Evolutionary conservation across 2,113 vertebrate species (phyloP).

Genomic region (Halcyon senegalensis): DNA sequence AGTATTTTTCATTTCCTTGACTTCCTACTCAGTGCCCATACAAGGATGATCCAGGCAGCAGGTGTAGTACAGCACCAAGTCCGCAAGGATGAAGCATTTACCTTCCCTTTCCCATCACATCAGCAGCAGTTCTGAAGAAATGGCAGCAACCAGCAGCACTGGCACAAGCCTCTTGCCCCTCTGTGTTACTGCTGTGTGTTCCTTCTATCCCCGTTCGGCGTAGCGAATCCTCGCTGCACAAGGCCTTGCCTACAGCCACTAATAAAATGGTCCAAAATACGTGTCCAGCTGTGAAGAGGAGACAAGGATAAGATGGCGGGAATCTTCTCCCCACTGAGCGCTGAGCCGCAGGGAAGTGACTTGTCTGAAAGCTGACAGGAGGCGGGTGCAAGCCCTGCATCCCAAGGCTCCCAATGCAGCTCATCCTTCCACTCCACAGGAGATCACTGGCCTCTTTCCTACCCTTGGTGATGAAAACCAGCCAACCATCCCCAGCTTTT

Average conservation of each 20-base stretch:
- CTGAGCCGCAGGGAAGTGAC: neutral
- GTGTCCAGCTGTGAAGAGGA: neutral
- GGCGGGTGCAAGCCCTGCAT: neutral
- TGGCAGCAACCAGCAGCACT: neutral
- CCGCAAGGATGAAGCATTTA: neutral
- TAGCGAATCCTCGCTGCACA: accelerated
- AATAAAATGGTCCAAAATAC: neutral
- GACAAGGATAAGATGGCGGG: neutral
- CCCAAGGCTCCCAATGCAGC: accelerated
- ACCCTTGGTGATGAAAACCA: accelerated
- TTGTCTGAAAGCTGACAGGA: neutral
- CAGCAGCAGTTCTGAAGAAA: neutral
- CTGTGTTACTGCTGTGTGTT: neutral
- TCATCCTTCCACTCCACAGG: neutral
- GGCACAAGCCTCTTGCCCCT: neutral
- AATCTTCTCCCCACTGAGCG: neutral
- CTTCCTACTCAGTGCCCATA: neutral
- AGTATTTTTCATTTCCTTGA: neutral
- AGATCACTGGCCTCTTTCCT: neutral
- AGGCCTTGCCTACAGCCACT: neutral
- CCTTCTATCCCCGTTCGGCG: neutral
- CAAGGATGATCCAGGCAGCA: neutral
- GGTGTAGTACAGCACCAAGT: neutral
- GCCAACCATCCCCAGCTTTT: neutral
- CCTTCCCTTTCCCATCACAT: neutral